Evolutionary conservation across 2,113 vertebrate species (phyloP).

Genomic region (Myanophis thanlyinensis): DNA sequence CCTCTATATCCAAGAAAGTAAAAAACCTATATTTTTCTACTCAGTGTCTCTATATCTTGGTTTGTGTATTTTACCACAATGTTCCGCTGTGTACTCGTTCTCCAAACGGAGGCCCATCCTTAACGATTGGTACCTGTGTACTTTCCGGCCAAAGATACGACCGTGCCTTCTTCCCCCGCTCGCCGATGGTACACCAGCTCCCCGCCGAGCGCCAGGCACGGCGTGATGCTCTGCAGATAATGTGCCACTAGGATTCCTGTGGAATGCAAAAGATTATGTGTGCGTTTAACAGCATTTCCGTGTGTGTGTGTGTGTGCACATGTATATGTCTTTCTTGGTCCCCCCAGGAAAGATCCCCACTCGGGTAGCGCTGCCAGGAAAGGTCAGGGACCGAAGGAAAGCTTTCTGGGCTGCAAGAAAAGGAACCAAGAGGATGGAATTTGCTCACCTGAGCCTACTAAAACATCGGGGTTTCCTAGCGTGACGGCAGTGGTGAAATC

Average conservation of each 20-base stretch:
- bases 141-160: constrained; percentile 83
- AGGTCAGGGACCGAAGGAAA: neutral
- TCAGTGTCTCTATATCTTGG: no score
- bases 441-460: constrained; percentile 83
- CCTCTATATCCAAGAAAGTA: no score
- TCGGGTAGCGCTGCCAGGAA: no score
- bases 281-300: neutral
- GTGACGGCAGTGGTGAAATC: constrained; percentile 86
- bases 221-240: constrained; percentile 85
- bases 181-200: constrained; percentile 87
- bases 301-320: no score
- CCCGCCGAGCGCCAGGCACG: constrained; percentile 81
- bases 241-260: constrained; percentile 86
- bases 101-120: no score
- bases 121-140: constrained; percentile 85
- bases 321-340: no score
- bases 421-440: neutral
- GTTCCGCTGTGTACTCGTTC: no score
- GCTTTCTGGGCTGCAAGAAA: neutral
- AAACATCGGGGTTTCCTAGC: constrained; percentile 85
- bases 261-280: neutral
- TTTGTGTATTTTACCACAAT: no score
- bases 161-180: constrained; percentile 85
- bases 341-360: no score
- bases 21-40: no score